Base-by-base conservation (phyloP, 2,888 invertebrate species). In the Eupithecia abbreviata region DNA sequence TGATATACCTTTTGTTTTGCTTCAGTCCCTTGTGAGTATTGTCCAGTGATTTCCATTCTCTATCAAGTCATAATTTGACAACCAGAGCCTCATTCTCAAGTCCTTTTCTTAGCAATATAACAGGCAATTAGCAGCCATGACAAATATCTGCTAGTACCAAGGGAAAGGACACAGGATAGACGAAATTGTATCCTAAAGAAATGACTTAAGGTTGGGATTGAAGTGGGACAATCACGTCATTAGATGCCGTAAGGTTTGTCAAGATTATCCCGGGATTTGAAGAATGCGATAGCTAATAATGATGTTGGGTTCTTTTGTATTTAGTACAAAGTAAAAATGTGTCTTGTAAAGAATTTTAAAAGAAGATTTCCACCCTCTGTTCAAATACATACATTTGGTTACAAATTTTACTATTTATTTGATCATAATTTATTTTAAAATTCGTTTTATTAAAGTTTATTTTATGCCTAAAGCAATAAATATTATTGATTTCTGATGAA, bases 161-260 rank as follows among this genome's bases (percentile, higher is more conserved):
- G 86, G 89, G 87, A 77, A 84, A 83, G 83, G 85, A 82, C 68
- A 30, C n/a, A 41, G 30, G 4, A 10, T n/a, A 70, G 5, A 42
- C 9, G 2, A 76, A 78, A 76, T 65, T 51, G 47, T 13, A 72
- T 76, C 62, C 18, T 86, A 89, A 90, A 90, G 88, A 86, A 86
- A 62, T 12, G 30, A 62, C 1, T 12, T 62, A 62, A 30, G 62
- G 18, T 62, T 30, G 30, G 62, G 10, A 62, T 62, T 62, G 12
- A 3, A 58, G 58, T 58, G 58, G 58, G 18, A 83, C 91, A 92
- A 92, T 91, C 91, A 91, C 90, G 87, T 92, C 93, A 92, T 93
- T 93, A 92, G 87, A 87, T 85, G 86, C 86, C 87, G 85, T 84
- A 87, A 86, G 86, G 85, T 85, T 85, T 88, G 90, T 89, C 86